Conservation (phyloP, 2,888 invertebrate species). For the Pseudolycoriella hygida region DNA sequence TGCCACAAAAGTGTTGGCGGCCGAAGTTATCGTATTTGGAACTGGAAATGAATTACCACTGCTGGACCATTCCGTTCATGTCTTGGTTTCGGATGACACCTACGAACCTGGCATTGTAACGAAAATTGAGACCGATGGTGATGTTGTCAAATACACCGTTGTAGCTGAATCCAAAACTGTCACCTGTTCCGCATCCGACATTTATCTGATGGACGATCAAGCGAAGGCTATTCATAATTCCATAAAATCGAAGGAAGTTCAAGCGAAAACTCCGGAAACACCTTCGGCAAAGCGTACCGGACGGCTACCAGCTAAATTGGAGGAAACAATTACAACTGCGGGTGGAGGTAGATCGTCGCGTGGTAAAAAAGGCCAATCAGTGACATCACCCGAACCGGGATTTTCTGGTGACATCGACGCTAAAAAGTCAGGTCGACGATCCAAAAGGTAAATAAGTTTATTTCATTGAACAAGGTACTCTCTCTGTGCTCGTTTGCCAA, state of each 20-base stretch:
- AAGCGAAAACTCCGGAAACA: slow-evolving; percentile 23
- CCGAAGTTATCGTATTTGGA: slow-evolving; percentile 42
- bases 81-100: slow-evolving; percentile 34
- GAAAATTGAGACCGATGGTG: slow-evolving; percentile 23
- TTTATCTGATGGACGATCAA: slow-evolving; percentile 38
- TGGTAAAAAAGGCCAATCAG: slow-evolving; percentile 12
- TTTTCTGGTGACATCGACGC: slow-evolving; percentile 12
- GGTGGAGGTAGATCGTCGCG: slow-evolving; percentile 10
- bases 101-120: slow-evolving; percentile 31
- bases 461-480: too few species aligned
- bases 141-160: slow-evolving; percentile 14
- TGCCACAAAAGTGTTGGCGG: slow-evolving; percentile 35
- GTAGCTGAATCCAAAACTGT: slow-evolving; percentile 27
- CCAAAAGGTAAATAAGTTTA: slow-evolving; percentile 14
- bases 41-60: slow-evolving; percentile 30
- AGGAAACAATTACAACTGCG: background rate
- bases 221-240: slow-evolving; percentile 26
- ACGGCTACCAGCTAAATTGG: background rate
- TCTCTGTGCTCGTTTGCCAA: too few species aligned
- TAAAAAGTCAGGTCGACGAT: slow-evolving; percentile 10
- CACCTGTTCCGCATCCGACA: slow-evolving; percentile 33
- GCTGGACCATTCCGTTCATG: slow-evolving; percentile 36
- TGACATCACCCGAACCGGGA: slow-evolving; percentile 14
- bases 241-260: background rate
- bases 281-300: slow-evolving; percentile 19